Evolutionary conservation across 2,113 vertebrate species (phyloP).

Genomic region (Tringa solitaria): DNA sequence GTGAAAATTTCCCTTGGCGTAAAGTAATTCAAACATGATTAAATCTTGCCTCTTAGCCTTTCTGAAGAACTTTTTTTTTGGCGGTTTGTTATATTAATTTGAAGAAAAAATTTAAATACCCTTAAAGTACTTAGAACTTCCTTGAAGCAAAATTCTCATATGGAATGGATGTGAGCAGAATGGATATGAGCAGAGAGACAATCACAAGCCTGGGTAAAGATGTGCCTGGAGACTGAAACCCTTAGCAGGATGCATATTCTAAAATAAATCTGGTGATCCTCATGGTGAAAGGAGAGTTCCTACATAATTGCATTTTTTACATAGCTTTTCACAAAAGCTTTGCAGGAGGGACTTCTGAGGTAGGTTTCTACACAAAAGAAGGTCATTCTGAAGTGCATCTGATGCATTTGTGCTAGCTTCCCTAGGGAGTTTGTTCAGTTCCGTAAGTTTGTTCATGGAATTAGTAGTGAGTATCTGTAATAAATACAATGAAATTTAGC

Average conservation of each 20-base stretch:
- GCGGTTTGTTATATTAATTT: background rate
- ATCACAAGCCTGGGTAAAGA: accelerated
- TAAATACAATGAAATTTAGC: background rate
- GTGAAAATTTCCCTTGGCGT: slow-evolving; percentile 18
- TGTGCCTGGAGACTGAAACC: background rate
- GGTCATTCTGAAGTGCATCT: background rate
- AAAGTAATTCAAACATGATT: slow-evolving; percentile 22
- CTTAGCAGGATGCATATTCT: background rate
- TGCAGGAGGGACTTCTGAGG: background rate
- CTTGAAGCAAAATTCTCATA: background rate
- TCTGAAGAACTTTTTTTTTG: background rate
- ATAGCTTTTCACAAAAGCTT: slow-evolving; percentile 32
- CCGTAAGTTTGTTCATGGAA: background rate
- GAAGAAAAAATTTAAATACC: background rate
- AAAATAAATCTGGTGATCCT: background rate
- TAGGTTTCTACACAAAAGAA: background rate
- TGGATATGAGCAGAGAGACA: background rate
- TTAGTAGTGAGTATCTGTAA: background rate
- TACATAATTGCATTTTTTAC: slow-evolving; percentile 1
- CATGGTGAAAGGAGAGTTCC: background rate
- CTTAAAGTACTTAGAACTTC: background rate
- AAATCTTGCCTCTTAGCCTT: slow-evolving; percentile 12
- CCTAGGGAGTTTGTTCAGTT: background rate
- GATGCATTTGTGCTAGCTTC: background rate
- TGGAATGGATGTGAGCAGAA: no score